Percentiles rank a stretch among this genome's conserved stretches.
Conservation (phyloP, 2,113 vertebrate species). For the Muscicapa adusta region DNA sequence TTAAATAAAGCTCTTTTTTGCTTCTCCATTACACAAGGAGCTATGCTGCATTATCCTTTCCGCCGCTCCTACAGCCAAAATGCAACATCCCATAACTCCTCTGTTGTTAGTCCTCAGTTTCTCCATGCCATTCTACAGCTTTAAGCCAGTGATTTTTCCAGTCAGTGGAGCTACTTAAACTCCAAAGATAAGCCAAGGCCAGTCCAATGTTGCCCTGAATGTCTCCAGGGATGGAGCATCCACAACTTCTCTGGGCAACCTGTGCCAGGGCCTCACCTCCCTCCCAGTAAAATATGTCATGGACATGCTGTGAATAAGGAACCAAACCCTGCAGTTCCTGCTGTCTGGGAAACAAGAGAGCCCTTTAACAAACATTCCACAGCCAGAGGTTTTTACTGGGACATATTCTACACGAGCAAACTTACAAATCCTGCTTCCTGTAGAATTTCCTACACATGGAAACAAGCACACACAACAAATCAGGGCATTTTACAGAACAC, state of each 20-base stretch:
- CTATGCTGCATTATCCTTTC: too few relatives aligned
- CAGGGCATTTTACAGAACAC: neutral
- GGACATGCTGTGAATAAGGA: neutral
- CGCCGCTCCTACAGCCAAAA: too few relatives aligned
- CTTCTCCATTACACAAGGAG: too few relatives aligned
- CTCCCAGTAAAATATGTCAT: neutral
- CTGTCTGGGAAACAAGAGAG: neutral
- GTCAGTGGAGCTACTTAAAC: neutral
- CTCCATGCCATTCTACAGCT: neutral
- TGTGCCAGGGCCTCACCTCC: neutral
- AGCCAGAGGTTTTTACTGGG: neutral
- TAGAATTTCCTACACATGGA: fast-evolving
- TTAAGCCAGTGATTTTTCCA: neutral
- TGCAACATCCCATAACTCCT: neutral
- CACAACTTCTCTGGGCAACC: neutral
- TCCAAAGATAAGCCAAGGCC: neutral
- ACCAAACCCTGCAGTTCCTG: neutral
- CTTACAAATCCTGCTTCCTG: neutral
- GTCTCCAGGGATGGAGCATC: neutral
- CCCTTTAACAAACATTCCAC: neutral
- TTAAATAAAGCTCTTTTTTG: too few relatives aligned
- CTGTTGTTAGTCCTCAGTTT: neutral
- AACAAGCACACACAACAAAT: neutral
- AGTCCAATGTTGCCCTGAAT: neutral
- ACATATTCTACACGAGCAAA: neutral